Evolutionary conservation across 1,140 invertebrate genomes (phyloP), one percentile per base, ranked within the genome.

Genomic region (Diplogasteroides magnus): DNA sequence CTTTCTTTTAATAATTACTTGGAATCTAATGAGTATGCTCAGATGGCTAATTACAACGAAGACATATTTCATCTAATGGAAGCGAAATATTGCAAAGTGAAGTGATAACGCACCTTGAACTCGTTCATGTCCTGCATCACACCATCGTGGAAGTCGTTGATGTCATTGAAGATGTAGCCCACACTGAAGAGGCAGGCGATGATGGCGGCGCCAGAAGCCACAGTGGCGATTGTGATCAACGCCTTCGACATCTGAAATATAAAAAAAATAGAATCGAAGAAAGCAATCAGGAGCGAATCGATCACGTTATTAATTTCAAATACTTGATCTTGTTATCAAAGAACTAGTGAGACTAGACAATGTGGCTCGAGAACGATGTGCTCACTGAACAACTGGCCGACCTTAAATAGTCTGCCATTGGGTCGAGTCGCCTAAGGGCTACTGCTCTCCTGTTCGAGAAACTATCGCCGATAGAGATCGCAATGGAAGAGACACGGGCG

Each of bases 71-170:
- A 26, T 1, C 13, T 2, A 60, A 48, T 31, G 15, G 25, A 56
- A 56, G 55, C 23, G 23, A 23, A 56, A 56, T 19, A 56, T 56
- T 56, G 55, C 23, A 56, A 23, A 23, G 15, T 19, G 23, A 56
- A 56, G 15, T 56, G 55, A 23, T 63, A 23, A 64, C n/a, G 27
- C 23, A 67, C 73, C 62, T 68, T 74, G 73, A 73, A 74, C 37
- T 74, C 73, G 64, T 58, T 29, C 69, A 74, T 72, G 29, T 74
- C 73, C 27, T 68, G 69, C 73, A 74, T 74, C 26, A 74, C 73
- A 27, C 72, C 72, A 31, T 74, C 73, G 65, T 73, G 73, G 61
- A 74, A 61, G 61, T 65, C 56, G 72, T 74, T 74, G 73, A 74
- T 74, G 31, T 74, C 73, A 19, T 67, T 31, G 73, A 73, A 74